A percentile compares a stretch with the other conserved stretches of the same genome.
phyloP scores from a whole-genome alignment of 1,140 invertebrate species.

The Metopolophium dirhodum region DNA sequence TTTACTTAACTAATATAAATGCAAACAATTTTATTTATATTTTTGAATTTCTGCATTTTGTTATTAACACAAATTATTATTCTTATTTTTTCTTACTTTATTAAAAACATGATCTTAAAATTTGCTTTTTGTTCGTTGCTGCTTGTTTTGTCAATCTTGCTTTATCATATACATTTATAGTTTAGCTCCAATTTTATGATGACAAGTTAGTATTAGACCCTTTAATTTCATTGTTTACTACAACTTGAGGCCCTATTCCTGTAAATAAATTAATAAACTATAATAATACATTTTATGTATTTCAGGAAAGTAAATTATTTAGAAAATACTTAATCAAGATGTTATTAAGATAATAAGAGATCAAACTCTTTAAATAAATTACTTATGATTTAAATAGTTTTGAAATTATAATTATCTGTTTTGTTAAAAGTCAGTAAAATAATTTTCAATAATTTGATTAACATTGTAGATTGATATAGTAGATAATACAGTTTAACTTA shows the following conservation, averaged over 20 bases:
- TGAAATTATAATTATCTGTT: background rate
- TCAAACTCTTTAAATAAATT: background rate
- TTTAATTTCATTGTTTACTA: background rate
- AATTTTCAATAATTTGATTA: background rate
- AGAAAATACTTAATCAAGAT: background rate
- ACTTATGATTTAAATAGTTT: background rate
- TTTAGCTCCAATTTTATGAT: background rate
- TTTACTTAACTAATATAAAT: background rate
- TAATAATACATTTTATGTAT: background rate
- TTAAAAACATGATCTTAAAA: background rate
- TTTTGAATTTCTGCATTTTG: background rate
- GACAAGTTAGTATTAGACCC: background rate
- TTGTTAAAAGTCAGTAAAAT: background rate
- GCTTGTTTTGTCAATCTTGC: constrained; percentile 35
- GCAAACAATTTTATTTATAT: background rate
- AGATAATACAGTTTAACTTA: constrained; percentile 5
- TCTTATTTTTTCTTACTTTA: background rate
- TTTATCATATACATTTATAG: background rate
- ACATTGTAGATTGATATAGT: background rate
- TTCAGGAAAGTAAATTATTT: background rate
- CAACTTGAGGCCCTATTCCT: background rate
- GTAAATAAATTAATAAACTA: background rate
- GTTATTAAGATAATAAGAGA: background rate
- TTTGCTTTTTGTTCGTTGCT: background rate
- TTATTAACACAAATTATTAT: background rate